Base-by-base conservation (phyloP, 2,113 vertebrate genomes). In the Jacana jacana region DNA sequence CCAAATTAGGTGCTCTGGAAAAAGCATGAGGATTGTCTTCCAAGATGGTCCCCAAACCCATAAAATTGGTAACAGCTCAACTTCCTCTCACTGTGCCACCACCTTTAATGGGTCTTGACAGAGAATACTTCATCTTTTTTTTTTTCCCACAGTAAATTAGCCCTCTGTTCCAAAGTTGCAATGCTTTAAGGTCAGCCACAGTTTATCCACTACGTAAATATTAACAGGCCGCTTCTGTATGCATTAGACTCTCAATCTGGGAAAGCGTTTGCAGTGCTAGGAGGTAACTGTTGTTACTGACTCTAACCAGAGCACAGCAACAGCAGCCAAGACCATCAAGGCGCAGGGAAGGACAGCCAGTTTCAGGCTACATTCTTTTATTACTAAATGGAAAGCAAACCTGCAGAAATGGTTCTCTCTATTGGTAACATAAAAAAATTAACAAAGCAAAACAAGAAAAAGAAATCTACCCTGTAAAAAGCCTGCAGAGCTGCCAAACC, bases 191-290 rank as follows among this genome's bases (percentile, higher is more conserved):
- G 94, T 93, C 93, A 93, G 89, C 61, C 91, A 89, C 58, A 84
- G 92, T 96, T 97, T 95, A 95, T 84, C 87, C 75, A 87, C 88
- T 93, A 40, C 60, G 86, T 94, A 97, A 97, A 97, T 96, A 97
- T 88, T 92, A 95, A 94, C 89, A 91, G 65, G 71, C 66, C 0
- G n/a, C 89, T 95, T 52, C 63, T 81, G 75, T 65, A 61, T 42
- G 39, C 63, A 68, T 81, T 79, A 68, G 40, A 54, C 25, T 97
- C 70, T 92, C 68, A 93, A 91, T 87, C 70, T 42, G 65, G 86
- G 78, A 96, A 95, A 96, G 72, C 2, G 1, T 88, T 96, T 69
- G 24, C 20, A 28, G 51, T 92, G 52, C 81, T 89, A 60, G 88
- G 91, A 97, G 97, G 73, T 85, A 93, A 81, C 44, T 80, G 71